Evolutionary conservation across 2,113 vertebrate species (phyloP), one percentile per base, ranked within the genome.

Genomic region (Dipodomys spectabilis): DNA sequence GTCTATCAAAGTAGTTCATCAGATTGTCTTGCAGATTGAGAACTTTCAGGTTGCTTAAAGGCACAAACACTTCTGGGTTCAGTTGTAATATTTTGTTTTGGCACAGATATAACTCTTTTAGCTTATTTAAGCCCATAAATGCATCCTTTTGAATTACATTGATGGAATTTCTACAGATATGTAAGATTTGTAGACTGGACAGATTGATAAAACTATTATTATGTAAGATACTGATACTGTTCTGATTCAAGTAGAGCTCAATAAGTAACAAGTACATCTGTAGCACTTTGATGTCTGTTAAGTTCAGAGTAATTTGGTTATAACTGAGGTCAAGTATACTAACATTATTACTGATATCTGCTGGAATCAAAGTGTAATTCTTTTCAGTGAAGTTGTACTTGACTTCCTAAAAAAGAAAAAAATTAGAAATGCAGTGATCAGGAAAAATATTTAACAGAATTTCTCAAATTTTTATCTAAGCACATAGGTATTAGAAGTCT

Each of bases 21-120:
- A 69, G 9, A 90, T 99, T 99, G 22, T 95, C 85, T 45, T 97
- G 96, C 60, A 99, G 96, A 71, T 97, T 96, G 92, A 99, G 96
- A 82, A 94, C 75, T 79, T 82, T 89, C 30, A 99, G 95, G 7
- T 92, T 96, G 49, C 90, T 93, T 28, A 99, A 94, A 27, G 28
- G 85, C 45, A 62, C 68, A 91, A 98, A 97, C 6, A 95, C 62
- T 28, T 97, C 93, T 72, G 97, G 80, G 69, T 98, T 97, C 39
- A 99, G 65, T 18, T 97, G 90, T 62, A 93, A 72, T 95, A 99
- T 98, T 77, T 10, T 93, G 79, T 99, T 99, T 93, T 98, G 32
- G 78, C 98, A 98, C 32, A 99, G 96, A 95, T 99, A 96, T 92
- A 99, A 82, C 69, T 97, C 79, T 83, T 84, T 97, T 69, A 99